Evolutionary conservation across 2,113 vertebrate species (phyloP), one percentile per base, ranked within the genome.

Genomic region (Chascanopsetta lugubris): DNA sequence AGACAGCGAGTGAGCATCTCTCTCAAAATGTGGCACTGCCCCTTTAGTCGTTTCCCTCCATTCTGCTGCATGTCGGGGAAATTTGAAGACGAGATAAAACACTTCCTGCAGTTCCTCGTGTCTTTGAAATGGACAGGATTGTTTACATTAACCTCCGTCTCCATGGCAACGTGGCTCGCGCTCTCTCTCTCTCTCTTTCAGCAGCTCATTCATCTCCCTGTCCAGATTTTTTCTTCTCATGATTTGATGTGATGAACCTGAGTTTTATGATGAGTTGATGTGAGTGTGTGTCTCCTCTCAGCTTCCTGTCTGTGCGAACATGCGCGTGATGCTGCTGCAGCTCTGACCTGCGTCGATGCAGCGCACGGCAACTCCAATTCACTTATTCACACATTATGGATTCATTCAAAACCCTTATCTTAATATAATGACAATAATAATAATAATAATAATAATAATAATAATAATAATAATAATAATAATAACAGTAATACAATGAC

Each of bases 351-450:
- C 76, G 64, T 58, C 9, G 48, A 72, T 66, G 32, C 34, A 36
- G 50, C 69, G 77, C 77, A 84, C 75, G 80, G 51, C 68, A n/a
- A n/a, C 51, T 80, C 60, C 8, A 62, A 83, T 79, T 57, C 53
- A 43, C 62, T 59, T 71, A 63, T 26, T 46, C 27, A 48, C 61
- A 58, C 30, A 60, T 32, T 72, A 22, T 66, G 43, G 25, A 55
- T 40, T 24, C 1, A 61, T 69, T 69, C 22, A 43, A 77, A 25
- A 30, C 34, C 27, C 51, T 5, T 51, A 32, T 64, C 2, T n/a
- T n/a, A n/a, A n/a, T n/a, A n/a, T n/a, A n/a, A 0, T 11, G 45
- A 46, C 13, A 29, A 30, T 51, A 32, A 61, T 12, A 13, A 49
- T 8, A 24, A 62, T 11, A 27, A 61, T 32, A 26, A 61, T 8